These are phyloP conservation scores for Lasioglossum figueresi DNA, from an alignment of 2,888 invertebrate genomes.

Conservation along the genomic window DNA sequence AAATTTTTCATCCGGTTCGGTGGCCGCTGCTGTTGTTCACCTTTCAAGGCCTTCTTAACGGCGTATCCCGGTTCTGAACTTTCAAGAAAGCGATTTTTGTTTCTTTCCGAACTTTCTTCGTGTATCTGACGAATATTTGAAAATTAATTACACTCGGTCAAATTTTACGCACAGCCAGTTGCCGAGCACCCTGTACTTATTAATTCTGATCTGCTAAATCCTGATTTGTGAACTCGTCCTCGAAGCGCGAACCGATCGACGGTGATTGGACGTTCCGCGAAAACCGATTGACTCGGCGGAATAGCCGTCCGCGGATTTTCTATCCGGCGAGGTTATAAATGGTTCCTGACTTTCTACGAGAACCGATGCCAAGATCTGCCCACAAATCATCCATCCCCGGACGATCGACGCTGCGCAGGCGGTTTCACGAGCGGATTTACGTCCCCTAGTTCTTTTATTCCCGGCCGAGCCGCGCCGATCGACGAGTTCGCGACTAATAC, in stretches of 20 bases:
- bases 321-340: conserved; percentile 53
- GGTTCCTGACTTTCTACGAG: conserved; percentile 53
- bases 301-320: conserved; percentile 44
- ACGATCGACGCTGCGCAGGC: conserved; percentile 38
- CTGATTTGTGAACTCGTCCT: not conserved
- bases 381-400: conserved; percentile 55
- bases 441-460: conserved; percentile 35
- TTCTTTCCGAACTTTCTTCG: no score
- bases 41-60: not conserved
- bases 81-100: no score
- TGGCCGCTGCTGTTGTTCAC: not conserved
- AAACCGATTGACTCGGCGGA: not conserved
- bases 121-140: no score
- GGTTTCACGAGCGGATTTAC: conserved; percentile 55
- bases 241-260: conserved; percentile 1
- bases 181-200: no score
- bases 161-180: no score
- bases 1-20: conserved; percentile 10
- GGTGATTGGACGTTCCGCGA: conserved; percentile 24
- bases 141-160: no score
- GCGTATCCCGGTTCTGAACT: not conserved
- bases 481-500: conserved; percentile 17
- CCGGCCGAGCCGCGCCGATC: not conserved
- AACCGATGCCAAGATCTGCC: conserved; percentile 13
- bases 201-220: not conserved